phyloP scores from a whole-genome alignment of 2,797 vertebrate genomes.

The Poecile montanus region DNA sequence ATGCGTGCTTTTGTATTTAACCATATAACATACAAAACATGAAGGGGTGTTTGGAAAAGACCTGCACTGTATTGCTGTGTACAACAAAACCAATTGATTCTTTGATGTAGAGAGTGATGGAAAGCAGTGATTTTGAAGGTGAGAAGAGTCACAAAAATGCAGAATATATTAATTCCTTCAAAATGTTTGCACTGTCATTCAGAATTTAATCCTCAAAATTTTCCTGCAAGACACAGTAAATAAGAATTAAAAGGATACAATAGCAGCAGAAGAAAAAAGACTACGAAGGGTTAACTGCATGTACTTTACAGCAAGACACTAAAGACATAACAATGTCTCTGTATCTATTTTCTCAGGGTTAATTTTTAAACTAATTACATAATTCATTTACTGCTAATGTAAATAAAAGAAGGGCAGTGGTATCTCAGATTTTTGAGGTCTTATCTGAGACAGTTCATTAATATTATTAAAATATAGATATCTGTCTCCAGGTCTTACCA shows the following conservation, averaged over 20 bases:
- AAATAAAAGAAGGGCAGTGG: neutral
- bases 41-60: neutral
- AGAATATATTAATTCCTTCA: neutral
- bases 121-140: neutral
- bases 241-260: neutral
- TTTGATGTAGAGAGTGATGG: neutral
- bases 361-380: neutral
- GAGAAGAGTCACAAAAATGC: neutral
- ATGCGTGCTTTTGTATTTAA: neutral
- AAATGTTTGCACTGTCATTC: neutral
- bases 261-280: neutral
- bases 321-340: neutral
- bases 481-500: neutral
- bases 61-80: neutral
- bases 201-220: neutral
- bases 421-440: neutral
- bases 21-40: neutral
- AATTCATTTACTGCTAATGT: neutral
- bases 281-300: neutral
- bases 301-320: neutral
- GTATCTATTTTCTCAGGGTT: neutral
- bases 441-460: neutral
- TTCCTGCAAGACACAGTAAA: neutral
- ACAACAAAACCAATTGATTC: neutral
- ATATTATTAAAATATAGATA: neutral